Conservation (phyloP, 2,888 invertebrate genomes). For the Ochropleura leucogaster region DNA sequence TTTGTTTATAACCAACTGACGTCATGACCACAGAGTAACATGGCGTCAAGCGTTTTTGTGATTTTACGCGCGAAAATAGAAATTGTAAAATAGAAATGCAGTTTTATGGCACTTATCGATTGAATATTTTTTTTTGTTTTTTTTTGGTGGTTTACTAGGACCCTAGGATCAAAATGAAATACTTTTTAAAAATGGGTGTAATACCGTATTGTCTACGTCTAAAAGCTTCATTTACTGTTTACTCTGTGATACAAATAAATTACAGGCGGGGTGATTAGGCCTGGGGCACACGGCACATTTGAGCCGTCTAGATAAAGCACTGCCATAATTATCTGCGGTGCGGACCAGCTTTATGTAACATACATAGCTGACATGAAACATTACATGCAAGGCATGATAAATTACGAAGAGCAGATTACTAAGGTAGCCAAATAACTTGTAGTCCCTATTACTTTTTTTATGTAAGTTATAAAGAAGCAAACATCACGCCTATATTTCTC, state of each 20-base stretch:
- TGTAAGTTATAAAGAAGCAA: not conserved
- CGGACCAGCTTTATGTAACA: conserved; percentile 27
- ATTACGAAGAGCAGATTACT: conserved; percentile 15
- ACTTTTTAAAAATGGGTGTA: no score
- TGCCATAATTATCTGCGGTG: conserved; percentile 52
- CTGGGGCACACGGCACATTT: conserved; percentile 51
- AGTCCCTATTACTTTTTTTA: not conserved
- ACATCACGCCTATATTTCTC: not conserved
- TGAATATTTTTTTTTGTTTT: no score
- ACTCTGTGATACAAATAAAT: conserved; percentile 48
- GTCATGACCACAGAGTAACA: no score
- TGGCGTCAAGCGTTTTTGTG: no score
- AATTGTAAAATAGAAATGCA: no score
- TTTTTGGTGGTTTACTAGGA: no score
- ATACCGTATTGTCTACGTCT: no score
- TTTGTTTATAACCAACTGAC: no score
- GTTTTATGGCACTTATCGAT: no score
- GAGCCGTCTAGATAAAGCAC: conserved; percentile 57
- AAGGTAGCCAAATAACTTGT: not conserved
- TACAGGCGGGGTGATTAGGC: conserved; percentile 51
- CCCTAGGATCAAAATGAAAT: no score
- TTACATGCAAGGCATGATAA: conserved; percentile 23
- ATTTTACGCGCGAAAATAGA: no score
- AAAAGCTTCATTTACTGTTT: conserved; percentile 4
- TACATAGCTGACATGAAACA: conserved; percentile 27